Percentiles rank a stretch among this genome's conserved stretches.
Conservation (phyloP, 2,797 vertebrate species). For the Channallabes apus region DNA sequence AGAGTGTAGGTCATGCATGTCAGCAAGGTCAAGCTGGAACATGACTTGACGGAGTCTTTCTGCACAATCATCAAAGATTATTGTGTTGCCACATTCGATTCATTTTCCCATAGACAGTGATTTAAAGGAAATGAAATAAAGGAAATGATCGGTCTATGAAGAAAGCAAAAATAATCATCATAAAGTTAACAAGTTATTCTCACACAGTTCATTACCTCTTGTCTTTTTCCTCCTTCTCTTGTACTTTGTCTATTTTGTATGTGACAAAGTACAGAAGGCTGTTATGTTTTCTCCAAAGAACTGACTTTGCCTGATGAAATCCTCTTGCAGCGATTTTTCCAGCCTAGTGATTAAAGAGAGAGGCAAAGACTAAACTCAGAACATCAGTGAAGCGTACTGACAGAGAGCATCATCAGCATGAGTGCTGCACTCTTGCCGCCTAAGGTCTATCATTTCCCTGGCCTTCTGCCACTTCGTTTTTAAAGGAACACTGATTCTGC, state of each 20-base stretch:
- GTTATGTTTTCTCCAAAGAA: background rate
- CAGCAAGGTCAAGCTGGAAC: slow-evolving; percentile 4
- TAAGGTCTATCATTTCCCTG: background rate
- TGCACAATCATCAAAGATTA: background rate
- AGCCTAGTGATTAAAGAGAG: slow-evolving; percentile 24
- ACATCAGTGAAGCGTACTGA: slow-evolving; percentile 18
- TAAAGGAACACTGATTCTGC: background rate
- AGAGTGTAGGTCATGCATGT: background rate
- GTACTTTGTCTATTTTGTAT: background rate
- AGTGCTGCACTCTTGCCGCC: background rate
- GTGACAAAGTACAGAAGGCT: background rate
- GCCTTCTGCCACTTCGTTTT: background rate
- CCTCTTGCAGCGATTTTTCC: slow-evolving; percentile 41
- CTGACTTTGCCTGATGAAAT: slow-evolving; percentile 16
- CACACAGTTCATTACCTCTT: background rate
- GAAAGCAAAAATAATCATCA: background rate
- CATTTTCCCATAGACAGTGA: background rate
- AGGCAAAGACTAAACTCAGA: slow-evolving; percentile 14
- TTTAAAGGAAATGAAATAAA: background rate
- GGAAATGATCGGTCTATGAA: background rate
- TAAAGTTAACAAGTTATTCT: background rate
- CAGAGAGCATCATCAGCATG: slow-evolving; percentile 25
- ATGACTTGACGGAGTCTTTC: slow-evolving; percentile 2
- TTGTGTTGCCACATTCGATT: background rate
- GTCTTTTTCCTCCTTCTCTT: background rate